Base-by-base conservation (phyloP, 1,140 invertebrate genomes). In the Steinernema feltiae region DNA sequence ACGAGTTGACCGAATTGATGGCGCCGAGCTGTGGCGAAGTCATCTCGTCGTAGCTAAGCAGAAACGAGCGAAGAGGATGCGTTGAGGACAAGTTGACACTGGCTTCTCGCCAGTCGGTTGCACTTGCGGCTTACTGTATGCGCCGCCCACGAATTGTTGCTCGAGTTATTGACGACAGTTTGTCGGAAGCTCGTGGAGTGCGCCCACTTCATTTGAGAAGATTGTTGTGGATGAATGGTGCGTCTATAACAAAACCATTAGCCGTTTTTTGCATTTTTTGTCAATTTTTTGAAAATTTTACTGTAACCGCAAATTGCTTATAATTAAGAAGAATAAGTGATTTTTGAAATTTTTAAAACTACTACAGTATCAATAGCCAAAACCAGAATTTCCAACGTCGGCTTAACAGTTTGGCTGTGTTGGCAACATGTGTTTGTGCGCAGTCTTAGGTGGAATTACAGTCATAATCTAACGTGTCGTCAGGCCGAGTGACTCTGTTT, bases 21-120 rank as follows among this genome's bases (percentile, higher is more conserved):
- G 85, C 85, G 30, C 84, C 84, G 29, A 85, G 46, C 31, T 86
- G 85, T 17, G 82, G 53, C 15, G 53, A 63, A 63, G 53, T 63
- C 53, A 63, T 63, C 53, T 63, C 53, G 7, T 63, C 53, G 53
- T n/a, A 27, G 53, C 53, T 63, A 27, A 12, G 53, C 53, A 63
- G 53, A 63, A 63, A 63, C 53, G 53, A 63, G 53, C 53, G 53
- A 63, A 63, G 53, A 63, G 53, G 53, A 63, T 63, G 12, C 24
- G 53, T 12, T 7, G 53, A 63, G 2, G 53, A 63, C 53, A 63
- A 63, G 53, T 63, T 63, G 53, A 63, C 53, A 63, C 53, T 63
- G 53, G 53, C 53, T 63, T 3, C 53, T n/a, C 53, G 24, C 12
- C 7, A 21, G 3, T 27, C 24, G 53, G 15, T 21, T 63, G 53